phyloP scores from a whole-genome alignment of 2,113 vertebrate species.

The Pseudopodoces humilis region DNA sequence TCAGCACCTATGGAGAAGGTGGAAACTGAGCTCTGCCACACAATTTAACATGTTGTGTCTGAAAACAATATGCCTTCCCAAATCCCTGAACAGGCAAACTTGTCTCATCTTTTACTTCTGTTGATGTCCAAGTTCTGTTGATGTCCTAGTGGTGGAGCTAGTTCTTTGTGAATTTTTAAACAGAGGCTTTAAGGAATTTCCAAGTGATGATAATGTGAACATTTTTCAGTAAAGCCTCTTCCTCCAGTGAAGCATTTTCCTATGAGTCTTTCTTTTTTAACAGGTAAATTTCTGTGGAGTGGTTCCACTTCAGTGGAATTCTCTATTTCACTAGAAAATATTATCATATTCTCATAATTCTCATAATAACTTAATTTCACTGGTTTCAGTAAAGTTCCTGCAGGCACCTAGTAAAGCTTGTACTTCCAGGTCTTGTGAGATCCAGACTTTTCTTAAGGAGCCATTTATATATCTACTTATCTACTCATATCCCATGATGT shows the following conservation, averaged over 20 bases:
- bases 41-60: not conserved
- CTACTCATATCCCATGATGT: not conserved
- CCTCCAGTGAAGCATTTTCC: not conserved
- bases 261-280: not conserved
- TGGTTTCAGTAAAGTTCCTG: not conserved
- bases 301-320: not conserved
- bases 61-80: not conserved
- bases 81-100: not conserved
- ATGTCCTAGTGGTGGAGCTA: not conserved
- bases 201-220: not conserved
- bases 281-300: not conserved
- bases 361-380: not conserved
- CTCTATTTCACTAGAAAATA: not conserved
- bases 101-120: not conserved
- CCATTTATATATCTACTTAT: not conserved
- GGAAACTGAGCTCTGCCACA: not conserved
- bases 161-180: not conserved
- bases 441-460: not conserved
- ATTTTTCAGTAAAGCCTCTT: not conserved
- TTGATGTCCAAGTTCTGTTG: not conserved
- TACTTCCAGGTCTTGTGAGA: not conserved
- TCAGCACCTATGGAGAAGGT: not conserved
- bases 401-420: not conserved
- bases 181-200: not conserved
- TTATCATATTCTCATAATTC: not conserved